Evolutionary conservation across 2,113 vertebrate genomes (phyloP), one percentile per base, ranked within the genome.

Genomic region (Actenoides lindsayi): DNA sequence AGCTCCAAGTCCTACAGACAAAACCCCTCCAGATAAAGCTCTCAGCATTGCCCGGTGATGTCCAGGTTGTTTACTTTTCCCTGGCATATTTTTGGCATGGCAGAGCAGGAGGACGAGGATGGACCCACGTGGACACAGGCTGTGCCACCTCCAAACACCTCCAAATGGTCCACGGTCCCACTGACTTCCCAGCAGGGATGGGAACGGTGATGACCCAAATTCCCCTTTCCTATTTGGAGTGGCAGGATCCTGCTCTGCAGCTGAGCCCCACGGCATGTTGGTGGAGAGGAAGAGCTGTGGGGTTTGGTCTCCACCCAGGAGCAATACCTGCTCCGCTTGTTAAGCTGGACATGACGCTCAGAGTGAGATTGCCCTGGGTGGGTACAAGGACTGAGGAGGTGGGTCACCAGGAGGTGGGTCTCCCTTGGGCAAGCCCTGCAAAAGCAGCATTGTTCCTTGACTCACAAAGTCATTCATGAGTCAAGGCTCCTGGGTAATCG

Each of bases 401-500:
- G 53, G 91, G 17, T 85, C 63, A 54, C 2, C 6, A 68, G 79
- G 71, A 85, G 57, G 10, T n/a, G 60, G 91, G 17, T 64, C 73
- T 63, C 33, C 93, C 78, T 18, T 6, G 5, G 82, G 82, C 44
- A 68, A 91, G 70, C 65, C 84, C 74, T 39, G 48, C 53, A 28
- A 31, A 54, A 86, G 83, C 74, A 23, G 84, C 3, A 0, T 50
- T 65, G 64, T 8, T 42, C 54, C 57, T 75, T 93, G 89, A 94
- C 87, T 96, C 91, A 96, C 74, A 53, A 75, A 91, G 91, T 27
- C 62, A 35, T 48, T 44, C 57, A 5, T 91, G 48, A 95, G 76
- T 89, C 94, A 89, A 87, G 96, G 62, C 91, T 82, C 64, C 28
- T 1, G 0, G 37, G 3, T 68, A 75, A 95, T 39, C 4, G 21